Evolutionary conservation across 2,113 vertebrate species (phyloP).

Genomic region (Spea multiplicata): DNA sequence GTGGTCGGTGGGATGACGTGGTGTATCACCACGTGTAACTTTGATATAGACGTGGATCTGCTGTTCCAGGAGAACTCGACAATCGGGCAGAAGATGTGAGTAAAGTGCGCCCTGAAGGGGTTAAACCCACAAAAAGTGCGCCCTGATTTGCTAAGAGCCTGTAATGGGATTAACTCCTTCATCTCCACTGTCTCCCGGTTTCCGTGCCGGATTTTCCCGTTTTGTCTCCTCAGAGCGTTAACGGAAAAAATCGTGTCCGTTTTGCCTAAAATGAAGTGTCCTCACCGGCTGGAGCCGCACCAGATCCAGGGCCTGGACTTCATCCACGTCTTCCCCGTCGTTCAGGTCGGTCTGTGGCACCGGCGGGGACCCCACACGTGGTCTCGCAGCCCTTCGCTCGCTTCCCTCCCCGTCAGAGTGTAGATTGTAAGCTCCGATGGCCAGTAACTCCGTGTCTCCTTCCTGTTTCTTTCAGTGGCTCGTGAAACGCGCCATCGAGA

Average conservation of each 20-base stretch:
- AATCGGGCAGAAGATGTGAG: slow-evolving; percentile 98
- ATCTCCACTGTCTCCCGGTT: too few relatives aligned
- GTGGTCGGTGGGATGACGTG: slow-evolving; percentile 98
- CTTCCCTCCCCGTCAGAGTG: too few relatives aligned
- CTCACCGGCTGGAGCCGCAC: slow-evolving; percentile 93
- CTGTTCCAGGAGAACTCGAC: slow-evolving; percentile 98
- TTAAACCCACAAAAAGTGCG: too few relatives aligned
- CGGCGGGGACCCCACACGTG: too few relatives aligned
- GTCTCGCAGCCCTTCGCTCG: too few relatives aligned
- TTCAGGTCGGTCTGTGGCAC: slow-evolving; percentile 73
- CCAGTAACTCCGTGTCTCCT: neutral
- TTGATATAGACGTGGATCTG: slow-evolving; percentile 92
- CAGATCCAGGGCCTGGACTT: slow-evolving; percentile 98
- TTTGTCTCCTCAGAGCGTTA: slow-evolving; percentile 72
- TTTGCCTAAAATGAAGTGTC: slow-evolving; percentile 96
- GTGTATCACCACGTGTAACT: slow-evolving; percentile 96
- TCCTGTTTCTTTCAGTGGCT: slow-evolving; percentile 76
- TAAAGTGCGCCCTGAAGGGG: slow-evolving; percentile 16
- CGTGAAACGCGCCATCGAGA: slow-evolving; percentile 96
- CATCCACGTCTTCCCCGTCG: slow-evolving; percentile 96
- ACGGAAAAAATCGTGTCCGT: slow-evolving; percentile 98
- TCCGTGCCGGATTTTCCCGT: neutral
- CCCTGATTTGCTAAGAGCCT: too few relatives aligned
- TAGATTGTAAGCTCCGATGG: neutral
- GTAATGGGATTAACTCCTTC: neutral